Evolutionary conservation across 2,797 vertebrate species (phyloP), one percentile per base, ranked within the genome.

Genomic region (Sebastes umbrosus): DNA sequence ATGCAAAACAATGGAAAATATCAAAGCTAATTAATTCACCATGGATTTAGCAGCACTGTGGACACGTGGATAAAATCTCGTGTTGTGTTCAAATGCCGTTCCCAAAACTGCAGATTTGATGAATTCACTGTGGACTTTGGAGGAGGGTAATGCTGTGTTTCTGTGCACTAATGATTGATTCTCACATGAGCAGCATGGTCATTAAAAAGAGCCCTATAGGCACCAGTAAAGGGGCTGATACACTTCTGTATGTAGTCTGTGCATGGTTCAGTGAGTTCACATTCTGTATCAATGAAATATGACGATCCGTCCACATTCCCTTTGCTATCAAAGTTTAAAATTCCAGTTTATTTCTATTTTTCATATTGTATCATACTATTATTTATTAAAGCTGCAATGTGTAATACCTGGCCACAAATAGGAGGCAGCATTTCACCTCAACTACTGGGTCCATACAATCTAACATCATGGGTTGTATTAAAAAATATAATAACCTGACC

Each of bases 151-250:
- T 11, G 55, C 50, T 25, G 36, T 59, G 14, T 64, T 74, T 78
- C 66, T 71, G 22, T 22, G 55, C 36, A 4, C 60, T 84, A 76
- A 84, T 82, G 69, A 84, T 52, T 72, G 63, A 78, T 85, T 63
- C 59, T 66, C 39, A 81, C 71, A 72, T 27, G 14, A 52, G 27
- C 58, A 39, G 34, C 69, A 27, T 29, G 46, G 22, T 79, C 82
- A 75, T 83, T 84, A 73, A 87, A 85, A 87, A 39, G 39, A 73
- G 68, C 79, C 64, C 71, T 73, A 29, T 29, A 80, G 65, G 60
- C 50, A 68, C 10, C 6, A 31, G 6, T 50, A 20, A 67, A 65
- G 29, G 36, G 8, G 27, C 25, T 3, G 14, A 36, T 65, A 54
- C 8, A 11, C 34, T 29, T 63, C 5, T 46, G 9, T 58, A n/a